A percentile compares a stretch with the other conserved stretches of the same genome.
Conservation (phyloP, 2,888 invertebrate species). For the Axea sp. region DNA sequence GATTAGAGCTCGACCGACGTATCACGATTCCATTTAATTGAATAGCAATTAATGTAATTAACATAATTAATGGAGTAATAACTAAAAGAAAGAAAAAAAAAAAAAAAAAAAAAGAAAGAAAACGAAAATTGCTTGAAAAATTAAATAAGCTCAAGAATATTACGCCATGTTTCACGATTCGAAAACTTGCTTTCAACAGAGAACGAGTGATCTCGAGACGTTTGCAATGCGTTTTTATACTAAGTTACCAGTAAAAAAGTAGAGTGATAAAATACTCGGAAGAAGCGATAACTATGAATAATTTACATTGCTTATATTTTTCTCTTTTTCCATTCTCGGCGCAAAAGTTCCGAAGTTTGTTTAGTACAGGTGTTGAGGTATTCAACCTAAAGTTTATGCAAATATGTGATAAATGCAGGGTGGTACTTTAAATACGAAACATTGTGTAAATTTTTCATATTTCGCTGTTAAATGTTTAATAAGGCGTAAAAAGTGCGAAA, state of each 20-base stretch:
- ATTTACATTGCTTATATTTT: conserved; percentile 43
- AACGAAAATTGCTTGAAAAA: no score
- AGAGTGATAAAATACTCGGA: conserved; percentile 47
- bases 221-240: conserved; percentile 39
- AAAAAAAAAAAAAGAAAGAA: no score
- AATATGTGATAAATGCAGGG: conserved; percentile 36
- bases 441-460: conserved; percentile 30
- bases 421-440: conserved; percentile 21
- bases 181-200: conserved; percentile 33
- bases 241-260: conserved; percentile 39
- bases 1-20: conserved; percentile 4
- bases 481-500: conserved; percentile 17
- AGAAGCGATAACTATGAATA: conserved; percentile 45
- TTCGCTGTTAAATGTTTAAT: conserved; percentile 20
- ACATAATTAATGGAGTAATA: conserved; percentile 13
- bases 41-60: conserved; percentile 5
- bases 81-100: no score
- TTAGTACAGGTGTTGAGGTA: conserved; percentile 38
- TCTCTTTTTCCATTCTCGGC: conserved; percentile 12
- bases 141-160: conserved; percentile 35
- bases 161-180: conserved; percentile 1
- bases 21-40: conserved; percentile 8
- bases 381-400: conserved; percentile 47
- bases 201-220: conserved; percentile 8
- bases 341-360: conserved; percentile 21